Base-by-base conservation (phyloP, 1,140 invertebrate genomes). In the Archegozetes longisetosus region DNA sequence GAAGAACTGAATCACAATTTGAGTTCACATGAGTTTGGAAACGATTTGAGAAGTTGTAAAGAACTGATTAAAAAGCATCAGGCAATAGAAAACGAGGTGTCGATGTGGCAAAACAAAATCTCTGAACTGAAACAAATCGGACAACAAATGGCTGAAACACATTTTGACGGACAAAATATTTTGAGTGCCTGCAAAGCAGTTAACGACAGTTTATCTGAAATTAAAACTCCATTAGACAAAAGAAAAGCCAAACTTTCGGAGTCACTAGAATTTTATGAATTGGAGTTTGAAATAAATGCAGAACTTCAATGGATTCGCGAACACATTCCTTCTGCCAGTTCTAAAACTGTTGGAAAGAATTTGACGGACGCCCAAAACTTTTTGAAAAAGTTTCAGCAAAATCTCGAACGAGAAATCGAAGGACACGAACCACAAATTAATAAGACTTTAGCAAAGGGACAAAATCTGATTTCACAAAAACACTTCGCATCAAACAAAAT, bases 271-370 rank as follows among this genome's bases (percentile, higher is more conserved):
- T 86, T 86, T 68, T 90, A 96, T 70, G 92, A 96, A 71, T 94
- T 96, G 73, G 83, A 84, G 25, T 95, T 95, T 70, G 89, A 96
- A 71, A 77, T 94, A 32, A 87, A 94, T 60, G 83, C 84, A 0
- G 92, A 98, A 72, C 76, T 94, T 66, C 88, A 93, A 69, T 98
- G 93, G 93, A 91, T 97, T 56, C 82, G 83, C 32, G 94, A 97
- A 71, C 85, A 91, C 64, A 69, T 85, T 56, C 83, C 85, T 2
- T 78, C 84, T 3, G 89, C 86, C 1, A 78, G 80, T 0, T 86
- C 88, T 1, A 81, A 82, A 2, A 80, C 76, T 47, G 70, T 71
- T 60, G 76, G 73, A 12, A 65, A 67, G 50, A 66, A 65, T 61
- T 74, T 98, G 29, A 84, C 92, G 67, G 89, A 94, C 71, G 88